These are phyloP conservation scores for Thereuonema tuberculata DNA, from an alignment of 1,140 invertebrate species.

Conservation along the genomic window DNA sequence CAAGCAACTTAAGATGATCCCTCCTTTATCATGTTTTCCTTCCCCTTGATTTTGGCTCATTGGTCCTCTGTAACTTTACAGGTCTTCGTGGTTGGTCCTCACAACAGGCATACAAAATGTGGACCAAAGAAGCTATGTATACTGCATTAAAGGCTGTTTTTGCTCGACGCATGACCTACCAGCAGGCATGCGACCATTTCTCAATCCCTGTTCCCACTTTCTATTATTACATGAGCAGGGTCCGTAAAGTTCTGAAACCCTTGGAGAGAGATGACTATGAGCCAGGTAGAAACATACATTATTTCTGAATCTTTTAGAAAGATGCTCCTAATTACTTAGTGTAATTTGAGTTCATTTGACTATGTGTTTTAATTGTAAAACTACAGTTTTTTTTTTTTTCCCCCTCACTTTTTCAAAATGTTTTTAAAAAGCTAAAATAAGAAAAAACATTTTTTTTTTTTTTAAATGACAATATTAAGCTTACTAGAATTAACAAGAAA, in stretches of 20 bases:
- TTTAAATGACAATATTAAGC: no score
- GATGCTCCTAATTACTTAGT: no score
- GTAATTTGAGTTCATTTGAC: background rate
- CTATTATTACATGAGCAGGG: conserved; percentile 77
- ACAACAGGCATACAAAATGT: conserved; percentile 59
- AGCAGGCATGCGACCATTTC: conserved; percentile 77
- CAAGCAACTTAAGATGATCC: no score
- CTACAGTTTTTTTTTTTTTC: background rate
- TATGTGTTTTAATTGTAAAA: no score
- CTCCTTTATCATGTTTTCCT: no score
- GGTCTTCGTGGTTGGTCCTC: background rate
- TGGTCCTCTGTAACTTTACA: no score
- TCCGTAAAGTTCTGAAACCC: conserved; percentile 83
- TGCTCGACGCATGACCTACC: conserved; percentile 69
- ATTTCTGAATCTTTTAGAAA: background rate
- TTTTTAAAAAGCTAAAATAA: no score
- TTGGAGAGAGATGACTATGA: conserved; percentile 34
- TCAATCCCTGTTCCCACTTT: conserved; percentile 89
- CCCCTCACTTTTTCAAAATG: background rate
- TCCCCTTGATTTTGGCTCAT: no score
- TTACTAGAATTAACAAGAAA: no score
- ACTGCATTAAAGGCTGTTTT: conserved; percentile 82
- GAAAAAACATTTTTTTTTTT: no score
- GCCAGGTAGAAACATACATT: conserved; percentile 41
- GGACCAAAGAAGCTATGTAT: conserved; percentile 85